Conservation (phyloP, 2,888 invertebrate species). For the Catocala nupta region DNA sequence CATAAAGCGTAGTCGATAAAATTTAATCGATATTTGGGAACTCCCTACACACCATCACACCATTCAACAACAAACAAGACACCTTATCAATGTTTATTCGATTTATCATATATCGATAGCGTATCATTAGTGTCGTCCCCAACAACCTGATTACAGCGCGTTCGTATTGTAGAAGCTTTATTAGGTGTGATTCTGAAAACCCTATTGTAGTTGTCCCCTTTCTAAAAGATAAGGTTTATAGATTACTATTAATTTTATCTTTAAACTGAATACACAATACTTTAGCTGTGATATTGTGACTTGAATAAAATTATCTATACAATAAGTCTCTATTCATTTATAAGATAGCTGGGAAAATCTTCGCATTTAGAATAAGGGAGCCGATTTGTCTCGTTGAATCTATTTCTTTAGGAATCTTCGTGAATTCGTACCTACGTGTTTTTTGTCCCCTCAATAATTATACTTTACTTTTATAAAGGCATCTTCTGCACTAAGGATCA, state of each 20-base stretch:
- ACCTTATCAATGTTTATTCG: slow-evolving; percentile 39
- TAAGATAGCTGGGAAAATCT: too few relatives aligned
- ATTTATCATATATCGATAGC: slow-evolving; percentile 44
- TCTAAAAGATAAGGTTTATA: slow-evolving; percentile 29
- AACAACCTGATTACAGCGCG: slow-evolving; percentile 18
- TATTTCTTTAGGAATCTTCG: too few relatives aligned
- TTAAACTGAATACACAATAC: background rate
- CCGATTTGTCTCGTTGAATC: too few relatives aligned
- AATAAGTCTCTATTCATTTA: too few relatives aligned
- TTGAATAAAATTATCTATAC: background rate
- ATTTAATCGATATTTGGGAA: background rate
- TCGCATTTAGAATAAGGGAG: too few relatives aligned
- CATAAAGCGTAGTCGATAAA: background rate
- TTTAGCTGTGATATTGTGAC: background rate
- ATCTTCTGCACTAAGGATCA: too few relatives aligned
- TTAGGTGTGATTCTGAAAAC: slow-evolving; percentile 26
- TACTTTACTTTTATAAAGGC: too few relatives aligned
- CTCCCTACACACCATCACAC: slow-evolving; percentile 11
- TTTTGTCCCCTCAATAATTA: too few relatives aligned
- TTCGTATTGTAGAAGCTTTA: slow-evolving; percentile 17
- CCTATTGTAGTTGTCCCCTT: slow-evolving; percentile 24
- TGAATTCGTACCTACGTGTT: too few relatives aligned
- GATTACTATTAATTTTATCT: slow-evolving; percentile 6
- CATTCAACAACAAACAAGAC: slow-evolving; percentile 29
- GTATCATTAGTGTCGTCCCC: slow-evolving; percentile 23